Base-by-base conservation (phyloP, 2,888 invertebrate genomes). In the Lypha dubia region DNA sequence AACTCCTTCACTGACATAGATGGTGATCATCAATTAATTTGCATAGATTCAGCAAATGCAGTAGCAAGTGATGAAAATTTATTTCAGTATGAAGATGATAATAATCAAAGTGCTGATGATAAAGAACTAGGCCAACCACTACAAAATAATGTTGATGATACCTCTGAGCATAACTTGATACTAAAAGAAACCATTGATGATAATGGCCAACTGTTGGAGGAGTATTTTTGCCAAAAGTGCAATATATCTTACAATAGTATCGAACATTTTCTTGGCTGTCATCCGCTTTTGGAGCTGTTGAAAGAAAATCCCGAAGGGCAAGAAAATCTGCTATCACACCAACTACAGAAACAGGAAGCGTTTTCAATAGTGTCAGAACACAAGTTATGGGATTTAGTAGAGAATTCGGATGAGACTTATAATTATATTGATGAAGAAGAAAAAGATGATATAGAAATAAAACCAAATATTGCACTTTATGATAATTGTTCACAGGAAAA, bases 191-290 rank as follows among this genome's bases (percentile, higher is more conserved):
- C 67, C 28, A 83, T 83, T 51, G 56, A 70, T 41, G 85, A 84
- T 49, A 71, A 68, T 28, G 82, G 84, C 3, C 56, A 73, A n/a
- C 41, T 75, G 38, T 60, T 58, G 5, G 68, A 84, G 7, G 49
- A 68, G 6, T 86, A 84, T 44, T 82, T 85, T 63, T 86, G 87
- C 46, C 79, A 77, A 8, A 71, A 84, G 8, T 87, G 87, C 44
- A 70, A 80, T 35, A 15, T 77, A 17, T 74, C 71, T 11, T 87
- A 82, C 38, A 75, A 51, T n/a, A 76, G 79, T 3, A 85, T 87
- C 17, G 87, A 86, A 17, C 44, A 86, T 8, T 87, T 87, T 68
- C 35, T 84, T 3, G 32, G n/a, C 11, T 41, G 24, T 17, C 84
- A 79, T 81, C 70, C 77, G 13, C 63, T 17, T 28, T n/a, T 38